Base-by-base conservation (phyloP, 2,888 invertebrate species). In the Idaea aversata region DNA sequence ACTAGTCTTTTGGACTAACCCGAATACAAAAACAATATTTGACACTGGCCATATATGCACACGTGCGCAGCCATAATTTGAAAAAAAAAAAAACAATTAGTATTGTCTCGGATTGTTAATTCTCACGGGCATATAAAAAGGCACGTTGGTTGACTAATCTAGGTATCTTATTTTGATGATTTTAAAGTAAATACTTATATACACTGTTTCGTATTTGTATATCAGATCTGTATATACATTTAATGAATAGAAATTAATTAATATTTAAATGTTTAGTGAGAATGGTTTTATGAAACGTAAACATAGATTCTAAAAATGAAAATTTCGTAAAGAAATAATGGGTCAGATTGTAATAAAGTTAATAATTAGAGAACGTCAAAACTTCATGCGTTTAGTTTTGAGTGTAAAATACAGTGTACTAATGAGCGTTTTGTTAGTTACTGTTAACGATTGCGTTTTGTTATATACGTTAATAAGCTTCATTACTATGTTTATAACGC, bases 201-300 rank as follows among this genome's bases (percentile, higher is more conserved):
- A 47, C 47, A 47, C 47, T 47, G 47, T 7, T 47, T 13, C 47
- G 47, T 10, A 13, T 47, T n/a, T 10, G 47, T 47, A 47, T 47
- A 47, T 47, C 47, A 87, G 88, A 88, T 88, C 88, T 87, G 88
- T 87, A 87, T 87, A 86, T 72, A 79, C 47, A 13, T 47, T 47
- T 6, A 47, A 47, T 47, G 47, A 47, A 13, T 25, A 47, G 47
- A 47, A 47, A 47, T 13, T 5, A 47, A 47, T 47, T 47, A 47
- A 47, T 47, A 47, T 47, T 47, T 47, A 13, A 69, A 63, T 69
- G 63, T 67, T 59, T 65, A 69, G 69, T 71, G 70, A 72, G 69
- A 70, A 61, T 36, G 59, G 61, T 6, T 47, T 10, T 7, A 47
- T 47, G 47, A 47, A 13, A 47, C 47, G 7, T 47, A 47, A 47